Percentiles rank a stretch among this genome's conserved stretches.
phyloP scores from a whole-genome alignment of 2,113 vertebrate genomes.

The Balaeniceps rex region DNA sequence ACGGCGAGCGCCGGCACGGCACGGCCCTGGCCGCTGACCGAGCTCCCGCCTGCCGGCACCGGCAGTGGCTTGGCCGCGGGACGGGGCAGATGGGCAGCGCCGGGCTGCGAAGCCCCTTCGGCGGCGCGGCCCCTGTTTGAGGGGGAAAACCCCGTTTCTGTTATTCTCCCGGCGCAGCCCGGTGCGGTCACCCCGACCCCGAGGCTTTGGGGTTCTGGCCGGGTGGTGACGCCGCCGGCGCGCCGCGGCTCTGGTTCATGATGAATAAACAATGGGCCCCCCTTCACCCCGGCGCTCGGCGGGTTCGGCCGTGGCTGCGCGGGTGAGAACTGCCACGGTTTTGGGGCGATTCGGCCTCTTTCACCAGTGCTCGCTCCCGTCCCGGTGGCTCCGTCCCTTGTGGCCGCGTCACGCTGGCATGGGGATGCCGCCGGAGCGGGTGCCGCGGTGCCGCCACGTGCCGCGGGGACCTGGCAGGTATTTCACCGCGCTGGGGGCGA shows the following conservation, averaged over 20 bases:
- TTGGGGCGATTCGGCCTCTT: background rate
- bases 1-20: too few species aligned
- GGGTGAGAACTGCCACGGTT: background rate
- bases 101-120: background rate
- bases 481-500: background rate
- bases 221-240: background rate
- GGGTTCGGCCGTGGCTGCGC: background rate
- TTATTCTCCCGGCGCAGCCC: background rate
- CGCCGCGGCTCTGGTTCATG: background rate
- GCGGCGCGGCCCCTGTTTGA: background rate
- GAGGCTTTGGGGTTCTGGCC: background rate
- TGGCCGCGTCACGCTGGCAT: too few species aligned
- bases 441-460: too few species aligned
- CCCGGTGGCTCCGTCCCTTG: background rate
- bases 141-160: too few species aligned
- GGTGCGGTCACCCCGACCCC: background rate
- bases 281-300: too few species aligned
- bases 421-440: background rate
- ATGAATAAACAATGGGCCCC: background rate
- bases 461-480: background rate
- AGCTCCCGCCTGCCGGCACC: background rate
- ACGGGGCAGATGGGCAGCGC: background rate
- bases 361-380: too few species aligned
- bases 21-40: background rate
- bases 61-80: background rate